phyloP scores from a whole-genome alignment of 2,113 vertebrate genomes.

The Grantiella picta region DNA sequence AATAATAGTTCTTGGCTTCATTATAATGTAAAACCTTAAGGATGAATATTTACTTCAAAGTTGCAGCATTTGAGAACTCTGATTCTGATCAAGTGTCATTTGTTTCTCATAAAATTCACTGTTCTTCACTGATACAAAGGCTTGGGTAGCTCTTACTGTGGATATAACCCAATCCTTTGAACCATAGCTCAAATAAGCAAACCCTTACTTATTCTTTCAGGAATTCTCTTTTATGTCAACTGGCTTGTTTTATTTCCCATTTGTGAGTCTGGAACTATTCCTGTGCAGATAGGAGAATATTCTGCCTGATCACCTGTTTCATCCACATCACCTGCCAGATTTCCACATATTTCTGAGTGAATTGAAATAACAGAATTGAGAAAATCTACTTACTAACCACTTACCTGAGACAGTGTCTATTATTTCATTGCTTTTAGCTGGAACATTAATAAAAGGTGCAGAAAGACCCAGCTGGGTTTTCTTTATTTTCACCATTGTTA shows the following conservation, averaged over 20 bases:
- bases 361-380: background rate
- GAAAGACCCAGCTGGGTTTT: constrained; percentile 80
- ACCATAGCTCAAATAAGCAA: background rate
- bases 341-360: background rate
- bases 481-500: constrained; percentile 83
- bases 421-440: constrained; percentile 84
- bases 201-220: background rate
- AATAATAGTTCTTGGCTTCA: background rate
- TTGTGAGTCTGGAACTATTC: background rate
- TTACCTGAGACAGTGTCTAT: constrained; percentile 84
- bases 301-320: background rate
- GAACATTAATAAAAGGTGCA: constrained; percentile 74
- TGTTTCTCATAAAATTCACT: background rate
- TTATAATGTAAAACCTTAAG: background rate
- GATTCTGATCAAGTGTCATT: background rate
- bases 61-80: background rate
- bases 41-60: background rate
- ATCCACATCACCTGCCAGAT: background rate
- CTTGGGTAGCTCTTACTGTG: background rate
- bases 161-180: background rate
- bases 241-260: background rate
- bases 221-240: background rate
- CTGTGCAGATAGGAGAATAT: background rate
- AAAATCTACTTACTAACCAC: background rate
- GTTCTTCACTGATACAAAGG: background rate